These are phyloP conservation scores for Brachionus calyciflorus DNA, from an alignment of 1,140 invertebrate species.

Conservation along the genomic window DNA sequence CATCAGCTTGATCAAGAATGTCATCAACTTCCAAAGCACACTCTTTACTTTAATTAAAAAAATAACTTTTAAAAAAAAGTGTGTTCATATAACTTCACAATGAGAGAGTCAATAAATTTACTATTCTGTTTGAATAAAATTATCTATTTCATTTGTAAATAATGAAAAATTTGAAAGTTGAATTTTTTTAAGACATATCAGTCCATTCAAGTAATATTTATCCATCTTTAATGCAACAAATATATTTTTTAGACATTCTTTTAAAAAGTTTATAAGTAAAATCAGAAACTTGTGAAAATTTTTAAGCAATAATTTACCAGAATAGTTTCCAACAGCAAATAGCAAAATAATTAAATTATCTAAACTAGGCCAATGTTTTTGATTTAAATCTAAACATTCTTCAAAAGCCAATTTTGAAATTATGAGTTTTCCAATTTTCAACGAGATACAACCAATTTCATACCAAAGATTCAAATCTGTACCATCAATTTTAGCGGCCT, in stretches of 20 bases:
- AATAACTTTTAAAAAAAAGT: neutral
- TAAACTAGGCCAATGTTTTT: slow-evolving; percentile 28
- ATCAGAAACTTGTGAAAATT: too few species aligned
- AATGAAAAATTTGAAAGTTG: neutral
- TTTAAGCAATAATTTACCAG: neutral
- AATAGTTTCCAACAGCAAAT: slow-evolving; percentile 1
- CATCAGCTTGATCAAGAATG: neutral
- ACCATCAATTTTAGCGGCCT: slow-evolving; percentile 18
- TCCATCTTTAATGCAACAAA: neutral
- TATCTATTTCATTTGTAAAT: neutral
- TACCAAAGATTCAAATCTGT: slow-evolving; percentile 21
- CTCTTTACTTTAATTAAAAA: neutral
- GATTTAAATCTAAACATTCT: slow-evolving; percentile 1
- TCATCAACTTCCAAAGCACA: neutral
- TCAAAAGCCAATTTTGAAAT: slow-evolving; percentile 25
- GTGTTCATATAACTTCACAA: neutral
- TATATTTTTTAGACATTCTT: neutral
- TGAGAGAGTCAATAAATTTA: neutral
- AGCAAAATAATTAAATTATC: slow-evolving; percentile 28
- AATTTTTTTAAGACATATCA: slow-evolving; percentile 28
- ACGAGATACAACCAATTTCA: slow-evolving; percentile 7
- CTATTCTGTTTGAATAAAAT: slow-evolving; percentile 7
- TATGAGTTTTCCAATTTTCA: neutral
- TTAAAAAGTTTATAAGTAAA: neutral
- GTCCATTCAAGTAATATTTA: slow-evolving; percentile 33